phyloP scores from a whole-genome alignment of 1,140 invertebrate genomes.

The Thaumetopoea pityocampa region DNA sequence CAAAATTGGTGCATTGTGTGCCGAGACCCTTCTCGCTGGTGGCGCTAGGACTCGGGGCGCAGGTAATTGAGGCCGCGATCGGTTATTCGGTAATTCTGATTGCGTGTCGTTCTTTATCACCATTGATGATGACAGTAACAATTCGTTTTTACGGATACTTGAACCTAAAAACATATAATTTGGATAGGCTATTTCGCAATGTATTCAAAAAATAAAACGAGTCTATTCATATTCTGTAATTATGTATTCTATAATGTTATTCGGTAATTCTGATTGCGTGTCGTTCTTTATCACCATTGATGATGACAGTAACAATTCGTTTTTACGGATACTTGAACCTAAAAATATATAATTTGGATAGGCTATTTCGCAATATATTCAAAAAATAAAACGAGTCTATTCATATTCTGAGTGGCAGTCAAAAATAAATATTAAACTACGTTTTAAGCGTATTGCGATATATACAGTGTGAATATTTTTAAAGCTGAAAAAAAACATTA shows the following conservation, averaged over 20 bases:
- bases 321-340: conserved; percentile 71
- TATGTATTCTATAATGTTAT: too few relatives aligned
- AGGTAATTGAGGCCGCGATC: conserved; percentile 44
- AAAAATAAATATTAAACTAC: too few relatives aligned
- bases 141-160: conserved; percentile 74
- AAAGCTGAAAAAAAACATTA: too few relatives aligned
- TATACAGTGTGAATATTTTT: too few relatives aligned
- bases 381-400: too few relatives aligned
- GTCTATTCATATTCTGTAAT: too few relatives aligned
- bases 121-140: conserved; percentile 76
- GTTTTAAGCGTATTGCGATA: too few relatives aligned
- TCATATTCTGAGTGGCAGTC: too few relatives aligned
- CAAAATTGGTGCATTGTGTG: conserved; percentile 53
- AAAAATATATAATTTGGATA: neutral
- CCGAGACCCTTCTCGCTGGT: conserved; percentile 50
- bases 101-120: conserved; percentile 84
- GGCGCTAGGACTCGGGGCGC: conserved; percentile 44
- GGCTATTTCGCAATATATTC: too few relatives aligned
- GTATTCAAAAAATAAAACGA: too few relatives aligned
- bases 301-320: conserved; percentile 76
- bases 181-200: too few relatives aligned
- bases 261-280: conserved; percentile 78
- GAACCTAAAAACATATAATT: conserved; percentile 35
- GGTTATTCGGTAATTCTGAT: conserved; percentile 69
- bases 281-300: conserved; percentile 81